phyloP scores from a whole-genome alignment of 2,113 vertebrate genomes.

The Ifrita kowaldi region DNA sequence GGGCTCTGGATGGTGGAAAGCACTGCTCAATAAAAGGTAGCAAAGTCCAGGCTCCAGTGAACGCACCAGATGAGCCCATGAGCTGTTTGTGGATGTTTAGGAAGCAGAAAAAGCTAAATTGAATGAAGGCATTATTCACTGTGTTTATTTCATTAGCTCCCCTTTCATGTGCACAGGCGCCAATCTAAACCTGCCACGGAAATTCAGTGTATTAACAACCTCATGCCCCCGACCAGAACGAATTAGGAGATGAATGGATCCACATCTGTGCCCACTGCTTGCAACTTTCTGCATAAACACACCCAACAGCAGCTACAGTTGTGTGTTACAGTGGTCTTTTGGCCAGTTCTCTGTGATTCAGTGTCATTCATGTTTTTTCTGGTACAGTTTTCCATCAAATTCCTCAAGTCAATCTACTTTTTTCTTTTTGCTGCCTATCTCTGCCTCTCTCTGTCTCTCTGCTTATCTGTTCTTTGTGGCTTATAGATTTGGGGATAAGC shows the following conservation, averaged over 20 bases:
- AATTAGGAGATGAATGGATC: background rate
- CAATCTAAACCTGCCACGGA: background rate
- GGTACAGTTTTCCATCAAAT: constrained; percentile 52
- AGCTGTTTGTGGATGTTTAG: background rate
- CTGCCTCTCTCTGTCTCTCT: constrained; percentile 55
- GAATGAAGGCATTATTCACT: background rate
- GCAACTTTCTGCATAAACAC: background rate
- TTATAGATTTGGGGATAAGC: constrained; percentile 22
- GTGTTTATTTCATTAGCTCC: constrained; percentile 6
- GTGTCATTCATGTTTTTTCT: constrained; percentile 58
- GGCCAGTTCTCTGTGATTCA: constrained; percentile 47
- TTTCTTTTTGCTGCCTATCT: constrained; percentile 60
- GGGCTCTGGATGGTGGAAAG: background rate
- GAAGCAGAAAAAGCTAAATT: background rate
- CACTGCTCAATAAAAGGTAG: background rate
- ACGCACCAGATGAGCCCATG: background rate
- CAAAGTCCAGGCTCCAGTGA: background rate
- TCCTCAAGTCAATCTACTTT: constrained; percentile 32
- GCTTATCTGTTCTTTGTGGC: constrained; percentile 52
- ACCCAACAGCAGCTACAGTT: constrained; percentile 23
- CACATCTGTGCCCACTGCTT: background rate
- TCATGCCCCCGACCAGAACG: background rate
- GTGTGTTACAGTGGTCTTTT: constrained; percentile 23
- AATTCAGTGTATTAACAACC: background rate
- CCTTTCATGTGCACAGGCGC: background rate